Conservation (phyloP, 1,140 invertebrate genomes). For the Rhyacophila brunnea region DNA sequence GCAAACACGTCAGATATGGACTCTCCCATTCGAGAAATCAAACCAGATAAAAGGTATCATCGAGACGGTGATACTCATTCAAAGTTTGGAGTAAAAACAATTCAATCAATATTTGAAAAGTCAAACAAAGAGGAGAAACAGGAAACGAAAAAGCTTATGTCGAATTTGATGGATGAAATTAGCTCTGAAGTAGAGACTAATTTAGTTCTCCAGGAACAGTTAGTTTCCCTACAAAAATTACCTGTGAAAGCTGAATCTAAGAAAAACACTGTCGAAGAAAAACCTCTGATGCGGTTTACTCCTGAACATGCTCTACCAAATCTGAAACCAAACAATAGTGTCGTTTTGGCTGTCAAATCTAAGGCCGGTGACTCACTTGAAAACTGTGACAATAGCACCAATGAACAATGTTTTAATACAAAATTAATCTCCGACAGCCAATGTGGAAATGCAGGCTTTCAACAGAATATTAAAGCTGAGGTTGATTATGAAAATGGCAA, state of each 20-base stretch:
- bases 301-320: slow-evolving; percentile 26
- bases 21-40: slow-evolving; percentile 18
- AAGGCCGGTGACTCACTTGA: slow-evolving; percentile 6
- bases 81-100: slow-evolving; percentile 45
- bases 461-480: too few relatives aligned
- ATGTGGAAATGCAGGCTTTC: too few relatives aligned
- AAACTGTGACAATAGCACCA: not conserved
- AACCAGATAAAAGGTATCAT: slow-evolving; percentile 24
- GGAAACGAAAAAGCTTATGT: slow-evolving; percentile 5
- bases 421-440: not conserved
- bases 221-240: not conserved
- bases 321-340: slow-evolving; percentile 19
- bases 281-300: slow-evolving; percentile 22
- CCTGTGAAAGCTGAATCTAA: not conserved
- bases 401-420: slow-evolving; percentile 2
- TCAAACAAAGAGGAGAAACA: slow-evolving; percentile 7
- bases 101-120: slow-evolving; percentile 48
- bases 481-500: too few relatives aligned
- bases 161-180: slow-evolving; percentile 13
- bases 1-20: slow-evolving; percentile 29
- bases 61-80: slow-evolving; percentile 8
- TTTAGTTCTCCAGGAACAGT: not conserved
- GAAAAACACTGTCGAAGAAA: slow-evolving; percentile 11
- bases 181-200: slow-evolving; percentile 13
- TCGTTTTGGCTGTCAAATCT: slow-evolving; percentile 8